Conservation (phyloP, 2,797 vertebrate genomes). For the Cyclura pinguis region DNA sequence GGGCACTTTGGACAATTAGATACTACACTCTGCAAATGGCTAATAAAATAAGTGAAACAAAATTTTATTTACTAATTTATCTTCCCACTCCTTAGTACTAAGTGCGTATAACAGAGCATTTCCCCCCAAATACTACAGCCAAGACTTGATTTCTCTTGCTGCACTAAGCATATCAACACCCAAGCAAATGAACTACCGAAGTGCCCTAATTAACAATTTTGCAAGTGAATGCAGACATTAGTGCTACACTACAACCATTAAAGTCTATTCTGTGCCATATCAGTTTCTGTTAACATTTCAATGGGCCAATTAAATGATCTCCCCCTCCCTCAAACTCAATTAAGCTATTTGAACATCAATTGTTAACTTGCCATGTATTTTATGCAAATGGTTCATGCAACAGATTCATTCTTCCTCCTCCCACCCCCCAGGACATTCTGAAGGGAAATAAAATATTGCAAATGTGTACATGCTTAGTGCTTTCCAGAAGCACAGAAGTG, state of each 20-base stretch:
- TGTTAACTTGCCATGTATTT: conserved; percentile 86
- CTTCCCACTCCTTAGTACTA: conserved; percentile 52
- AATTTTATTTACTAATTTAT: conserved; percentile 51
- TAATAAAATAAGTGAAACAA: conserved; percentile 40
- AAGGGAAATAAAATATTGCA: conserved; percentile 70
- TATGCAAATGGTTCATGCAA: conserved; percentile 78
- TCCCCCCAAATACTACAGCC: conserved; percentile 67
- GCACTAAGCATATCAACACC: conserved; percentile 90
- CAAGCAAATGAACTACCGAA: conserved; percentile 93
- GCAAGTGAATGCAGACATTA: conserved; percentile 96
- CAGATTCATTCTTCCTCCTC: conserved; percentile 70
- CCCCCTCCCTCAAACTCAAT: conserved; percentile 88
- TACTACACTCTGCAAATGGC: conserved; percentile 28
- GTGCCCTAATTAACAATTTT: conserved; percentile 93
- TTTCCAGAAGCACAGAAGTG: neutral
- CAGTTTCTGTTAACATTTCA: conserved; percentile 96
- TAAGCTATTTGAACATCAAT: conserved; percentile 87
- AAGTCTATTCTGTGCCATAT: conserved; percentile 90
- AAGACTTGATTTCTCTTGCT: conserved; percentile 82
- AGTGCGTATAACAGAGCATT: conserved; percentile 55
- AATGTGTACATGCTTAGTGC: conserved; percentile 57
- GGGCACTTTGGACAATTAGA: neutral
- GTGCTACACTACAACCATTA: conserved; percentile 88
- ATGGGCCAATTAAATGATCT: conserved; percentile 95
- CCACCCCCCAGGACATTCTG: conserved; percentile 72